Conservation (phyloP, 2,888 invertebrate species). For the Eretmocerus hayati region DNA sequence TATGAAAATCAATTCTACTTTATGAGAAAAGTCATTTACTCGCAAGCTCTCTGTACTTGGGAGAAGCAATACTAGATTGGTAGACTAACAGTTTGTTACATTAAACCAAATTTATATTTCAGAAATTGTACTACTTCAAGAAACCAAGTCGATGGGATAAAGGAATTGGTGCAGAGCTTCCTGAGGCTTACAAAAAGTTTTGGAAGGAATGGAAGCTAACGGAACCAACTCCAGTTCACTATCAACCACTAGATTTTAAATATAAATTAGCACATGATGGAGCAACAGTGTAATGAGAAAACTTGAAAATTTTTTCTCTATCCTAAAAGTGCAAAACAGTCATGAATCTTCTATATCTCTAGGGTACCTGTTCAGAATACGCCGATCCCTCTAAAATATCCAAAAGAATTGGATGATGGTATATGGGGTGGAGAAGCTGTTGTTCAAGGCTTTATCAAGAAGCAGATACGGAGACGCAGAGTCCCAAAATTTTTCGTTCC, state of each 20-base stretch:
- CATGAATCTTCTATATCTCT: constrained; percentile 19
- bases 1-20: too few relatives aligned
- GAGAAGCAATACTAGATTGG: too few relatives aligned
- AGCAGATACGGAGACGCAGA: constrained; percentile 50
- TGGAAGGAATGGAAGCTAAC: constrained; percentile 75
- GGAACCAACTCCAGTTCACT: constrained; percentile 58
- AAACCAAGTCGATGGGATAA: constrained; percentile 28
- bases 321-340: neutral
- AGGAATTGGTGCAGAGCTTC: constrained; percentile 63
- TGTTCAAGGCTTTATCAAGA: constrained; percentile 58
- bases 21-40: too few relatives aligned
- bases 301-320: neutral
- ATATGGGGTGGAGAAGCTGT: constrained; percentile 97
- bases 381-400: constrained; percentile 68
- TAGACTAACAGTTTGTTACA: too few relatives aligned
- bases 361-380: constrained; percentile 67
- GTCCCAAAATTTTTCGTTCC: constrained; percentile 88
- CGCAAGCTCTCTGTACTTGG: too few relatives aligned
- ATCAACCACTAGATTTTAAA: constrained; percentile 64
- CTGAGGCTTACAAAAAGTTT: constrained; percentile 78
- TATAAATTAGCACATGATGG: constrained; percentile 57
- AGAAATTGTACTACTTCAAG: constrained; percentile 24
- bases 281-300: constrained; percentile 9
- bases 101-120: too few relatives aligned
- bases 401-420: constrained; percentile 73